Evolutionary conservation across 2,888 invertebrate genomes (phyloP).

Genomic region (Cryptus viduatorius): DNA sequence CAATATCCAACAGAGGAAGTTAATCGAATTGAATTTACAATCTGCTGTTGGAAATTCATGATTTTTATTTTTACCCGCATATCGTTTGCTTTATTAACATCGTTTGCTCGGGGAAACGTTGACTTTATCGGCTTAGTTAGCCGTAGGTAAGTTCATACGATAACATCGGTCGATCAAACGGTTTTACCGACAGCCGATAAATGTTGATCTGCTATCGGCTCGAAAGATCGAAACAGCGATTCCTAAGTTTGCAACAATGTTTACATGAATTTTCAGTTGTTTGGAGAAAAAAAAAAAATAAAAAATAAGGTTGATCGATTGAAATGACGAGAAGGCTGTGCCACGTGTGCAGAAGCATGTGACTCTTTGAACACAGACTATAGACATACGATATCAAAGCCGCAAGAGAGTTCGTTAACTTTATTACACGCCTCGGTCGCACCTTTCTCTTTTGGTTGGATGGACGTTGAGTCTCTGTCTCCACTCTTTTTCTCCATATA

Average conservation of each 20-base stretch:
- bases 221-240: background rate
- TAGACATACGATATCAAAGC: background rate
- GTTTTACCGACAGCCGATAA: slow-evolving; percentile 5
- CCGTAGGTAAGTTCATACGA: background rate
- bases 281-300: background rate
- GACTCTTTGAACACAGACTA: background rate
- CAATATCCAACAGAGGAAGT: background rate
- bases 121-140: background rate
- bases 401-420: slow-evolving; percentile 20
- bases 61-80: background rate
- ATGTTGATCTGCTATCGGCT: background rate
- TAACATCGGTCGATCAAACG: background rate
- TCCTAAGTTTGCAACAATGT: background rate
- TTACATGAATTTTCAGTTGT: background rate
- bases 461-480: background rate
- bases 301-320: background rate
- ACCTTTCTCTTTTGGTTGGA: slow-evolving; percentile 24
- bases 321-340: background rate
- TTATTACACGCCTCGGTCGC: slow-evolving; percentile 20
- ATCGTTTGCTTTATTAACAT: background rate
- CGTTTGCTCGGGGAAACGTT: background rate
- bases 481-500: background rate
- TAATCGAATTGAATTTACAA: background rate
- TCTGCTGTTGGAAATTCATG: background rate
- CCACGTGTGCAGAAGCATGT: background rate